A percentile compares a stretch with the other conserved stretches of the same genome.
phyloP scores from a whole-genome alignment of 2,888 invertebrate species.

The Phaedon cochleariae region DNA sequence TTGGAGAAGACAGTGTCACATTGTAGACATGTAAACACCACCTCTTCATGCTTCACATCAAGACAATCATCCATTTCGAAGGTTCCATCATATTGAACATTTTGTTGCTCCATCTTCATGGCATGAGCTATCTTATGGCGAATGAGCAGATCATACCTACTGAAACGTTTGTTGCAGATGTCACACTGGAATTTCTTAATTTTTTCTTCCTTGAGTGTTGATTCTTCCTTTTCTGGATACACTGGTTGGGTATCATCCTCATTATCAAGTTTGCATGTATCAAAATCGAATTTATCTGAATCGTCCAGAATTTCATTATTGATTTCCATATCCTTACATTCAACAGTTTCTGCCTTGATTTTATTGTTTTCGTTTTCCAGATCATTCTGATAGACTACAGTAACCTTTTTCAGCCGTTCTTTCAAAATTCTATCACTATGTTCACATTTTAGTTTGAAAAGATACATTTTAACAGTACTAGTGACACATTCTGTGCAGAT shows the following conservation, averaged over 20 bases:
- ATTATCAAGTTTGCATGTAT: conserved; percentile 35
- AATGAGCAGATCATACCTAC: conserved; percentile 53
- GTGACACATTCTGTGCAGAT: conserved; percentile 68
- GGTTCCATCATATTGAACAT: conserved; percentile 42
- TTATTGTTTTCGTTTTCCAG: conserved; percentile 18
- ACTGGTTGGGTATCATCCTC: conserved; percentile 22
- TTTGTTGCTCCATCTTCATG: conserved; percentile 51
- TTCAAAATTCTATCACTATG: conserved; percentile 60
- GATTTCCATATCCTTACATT: conserved; percentile 3
- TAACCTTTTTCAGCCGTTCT: conserved; percentile 38
- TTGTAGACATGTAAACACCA: conserved; percentile 41
- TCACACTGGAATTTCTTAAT: conserved; percentile 53
- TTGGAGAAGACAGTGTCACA: conserved; percentile 35
- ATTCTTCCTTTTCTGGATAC: conserved; percentile 18
- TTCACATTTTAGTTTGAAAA: conserved; percentile 64
- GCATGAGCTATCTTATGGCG: conserved; percentile 56
- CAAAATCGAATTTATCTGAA: conserved; percentile 31
- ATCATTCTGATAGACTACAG: conserved; percentile 22
- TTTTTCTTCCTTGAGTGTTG: conserved; percentile 35
- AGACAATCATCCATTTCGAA: conserved; percentile 38
- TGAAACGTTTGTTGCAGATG: conserved; percentile 55
- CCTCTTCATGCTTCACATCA: conserved; percentile 37
- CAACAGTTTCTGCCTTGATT: conserved; percentile 26
- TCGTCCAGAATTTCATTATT: conserved; percentile 51
- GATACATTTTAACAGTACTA: conserved; percentile 63